Evolutionary conservation across 2,797 vertebrate species (phyloP).

Genomic region (Morelia viridis): DNA sequence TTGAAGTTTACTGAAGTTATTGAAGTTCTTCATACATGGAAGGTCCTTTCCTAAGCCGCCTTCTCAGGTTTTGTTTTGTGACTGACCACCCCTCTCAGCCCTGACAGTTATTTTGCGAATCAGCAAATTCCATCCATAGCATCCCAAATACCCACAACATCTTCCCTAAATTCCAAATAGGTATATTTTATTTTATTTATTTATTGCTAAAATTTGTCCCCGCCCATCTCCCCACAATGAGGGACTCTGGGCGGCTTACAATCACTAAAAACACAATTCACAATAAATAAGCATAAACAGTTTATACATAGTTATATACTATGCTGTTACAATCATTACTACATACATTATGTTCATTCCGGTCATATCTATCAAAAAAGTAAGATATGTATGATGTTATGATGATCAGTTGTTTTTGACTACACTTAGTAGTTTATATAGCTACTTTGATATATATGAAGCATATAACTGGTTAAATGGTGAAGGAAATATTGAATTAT

Average conservation of each 20-base stretch:
- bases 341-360: too few species aligned
- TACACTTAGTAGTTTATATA: neutral
- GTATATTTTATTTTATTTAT: too few species aligned
- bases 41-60: neutral
- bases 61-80: neutral
- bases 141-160: neutral
- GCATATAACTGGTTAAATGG: neutral
- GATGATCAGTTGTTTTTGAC: neutral
- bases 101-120: neutral
- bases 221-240: too few species aligned
- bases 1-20: neutral
- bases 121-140: neutral
- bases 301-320: too few species aligned
- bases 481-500: neutral
- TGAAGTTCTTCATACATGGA: neutral
- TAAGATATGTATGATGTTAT: neutral
- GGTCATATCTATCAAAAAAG: neutral
- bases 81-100: neutral
- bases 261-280: too few species aligned
- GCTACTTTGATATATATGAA: neutral
- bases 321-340: neutral
- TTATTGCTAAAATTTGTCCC: too few species aligned
- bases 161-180: neutral
- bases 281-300: too few species aligned
- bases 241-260: too few species aligned